Evolutionary conservation across 2,113 vertebrate genomes (phyloP).

Genomic region (Brachyhypopomus gauderio): DNA sequence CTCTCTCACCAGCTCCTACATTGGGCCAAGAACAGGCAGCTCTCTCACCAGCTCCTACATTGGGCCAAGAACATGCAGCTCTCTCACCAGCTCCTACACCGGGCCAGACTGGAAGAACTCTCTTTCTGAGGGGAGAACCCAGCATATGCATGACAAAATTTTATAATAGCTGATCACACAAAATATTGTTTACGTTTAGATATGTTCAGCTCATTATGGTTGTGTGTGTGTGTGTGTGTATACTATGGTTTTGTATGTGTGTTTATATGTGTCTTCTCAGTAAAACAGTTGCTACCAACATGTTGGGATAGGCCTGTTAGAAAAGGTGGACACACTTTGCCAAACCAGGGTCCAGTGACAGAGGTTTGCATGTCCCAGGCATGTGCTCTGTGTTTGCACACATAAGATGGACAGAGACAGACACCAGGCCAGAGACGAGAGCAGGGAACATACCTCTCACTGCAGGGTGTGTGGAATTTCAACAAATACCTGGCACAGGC

Average conservation of each 20-base stretch:
- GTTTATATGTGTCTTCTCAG: neutral
- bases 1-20: neutral
- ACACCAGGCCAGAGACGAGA: conserved; percentile 63
- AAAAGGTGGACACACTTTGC: neutral
- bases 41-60: no score
- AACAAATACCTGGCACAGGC: conserved; percentile 82
- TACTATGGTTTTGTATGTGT: neutral
- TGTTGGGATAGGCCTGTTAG: neutral
- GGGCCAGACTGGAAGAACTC: neutral
- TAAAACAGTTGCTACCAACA: neutral
- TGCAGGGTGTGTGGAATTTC: conserved; percentile 84
- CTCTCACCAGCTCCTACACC: no score
- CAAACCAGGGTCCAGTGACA: conserved; percentile 9
- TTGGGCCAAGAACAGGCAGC: no score
- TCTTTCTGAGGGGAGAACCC: conserved; percentile 3
- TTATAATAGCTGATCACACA: no score
- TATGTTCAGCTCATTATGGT: neutral
- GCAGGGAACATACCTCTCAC: conserved; percentile 77
- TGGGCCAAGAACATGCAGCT: no score
- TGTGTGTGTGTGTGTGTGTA: neutral
- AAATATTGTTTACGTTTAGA: no score
- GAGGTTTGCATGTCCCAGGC: conserved; percentile 58
- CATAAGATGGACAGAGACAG: conserved; percentile 67
- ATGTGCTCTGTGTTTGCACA: conserved; percentile 65
- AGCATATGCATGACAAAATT: conserved; percentile 21